Conservation (phyloP, 37 sponge, comb jelly and placozoan genomes). For the Agelas oroides region DNA sequence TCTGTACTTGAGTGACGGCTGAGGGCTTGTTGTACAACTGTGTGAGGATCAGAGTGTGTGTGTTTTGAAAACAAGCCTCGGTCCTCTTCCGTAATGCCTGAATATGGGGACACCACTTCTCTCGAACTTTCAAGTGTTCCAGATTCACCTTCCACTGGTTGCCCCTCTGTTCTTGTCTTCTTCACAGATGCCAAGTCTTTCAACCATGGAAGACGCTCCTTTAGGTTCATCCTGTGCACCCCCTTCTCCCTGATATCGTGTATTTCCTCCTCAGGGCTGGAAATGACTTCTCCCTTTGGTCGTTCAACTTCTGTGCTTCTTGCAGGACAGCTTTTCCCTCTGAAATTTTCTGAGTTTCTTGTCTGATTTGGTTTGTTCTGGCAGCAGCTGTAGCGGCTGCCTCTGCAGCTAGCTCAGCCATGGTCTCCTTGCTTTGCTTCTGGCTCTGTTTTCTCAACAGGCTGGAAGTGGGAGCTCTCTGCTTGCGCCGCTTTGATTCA, state of each 20-base stretch:
- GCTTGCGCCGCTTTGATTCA: conserved; percentile 7
- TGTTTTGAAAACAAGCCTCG: not conserved
- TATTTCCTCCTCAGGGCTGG: not conserved
- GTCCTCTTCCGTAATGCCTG: not conserved
- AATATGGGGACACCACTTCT: not conserved
- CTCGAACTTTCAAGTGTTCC: not conserved
- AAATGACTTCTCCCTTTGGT: not conserved
- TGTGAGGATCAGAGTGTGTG: not conserved
- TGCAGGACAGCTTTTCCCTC: not conserved
- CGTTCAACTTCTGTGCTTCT: not conserved
- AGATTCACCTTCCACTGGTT: no score
- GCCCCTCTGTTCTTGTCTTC: not conserved
- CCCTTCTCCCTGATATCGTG: not conserved
- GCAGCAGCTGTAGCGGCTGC: conserved; percentile 38
- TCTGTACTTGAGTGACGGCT: not conserved
- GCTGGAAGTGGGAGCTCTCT: no score
- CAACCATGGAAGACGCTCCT: conserved; percentile 1
- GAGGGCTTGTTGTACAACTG: not conserved
- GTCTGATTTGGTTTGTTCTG: conserved; percentile 8
- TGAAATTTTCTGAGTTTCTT: not conserved
- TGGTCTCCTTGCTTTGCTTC: conserved; percentile 11
- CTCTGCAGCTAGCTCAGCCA: conserved; percentile 51
- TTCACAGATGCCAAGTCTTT: not conserved
- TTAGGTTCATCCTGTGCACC: not conserved
- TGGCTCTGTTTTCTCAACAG: conserved; percentile 33